Evolutionary conservation across 1,140 invertebrate species (phyloP), one percentile per base, ranked within the genome.

Genomic region (Drosophila nigrodunni): DNA sequence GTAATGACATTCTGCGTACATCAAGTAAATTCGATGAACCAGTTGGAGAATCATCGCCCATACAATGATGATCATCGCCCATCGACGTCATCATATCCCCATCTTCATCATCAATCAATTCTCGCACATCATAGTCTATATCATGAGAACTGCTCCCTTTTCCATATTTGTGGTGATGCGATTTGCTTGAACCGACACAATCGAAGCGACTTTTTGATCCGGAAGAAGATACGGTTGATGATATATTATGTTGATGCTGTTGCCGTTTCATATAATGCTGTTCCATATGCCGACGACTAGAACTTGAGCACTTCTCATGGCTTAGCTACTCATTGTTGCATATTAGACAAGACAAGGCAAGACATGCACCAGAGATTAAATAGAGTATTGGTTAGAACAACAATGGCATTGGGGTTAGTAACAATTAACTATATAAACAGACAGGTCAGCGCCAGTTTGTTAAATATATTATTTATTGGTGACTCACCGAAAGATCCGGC

Each of bases 201-300:
- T 76, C 74, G 18, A 76, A 76, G 8, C 74, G 69, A 25, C 66
- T 74, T 6, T 74, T 74, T 2, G 72, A 74, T n/a, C 58, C 58
- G 7, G 71, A 74, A 11, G 66, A 59, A 5, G 72, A 74, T 1
- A 61, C 39, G 13, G 30, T 64, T 18, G 41, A 34, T 6, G 52
- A 11, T 11, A 59, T 50, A 18, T 15, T 65, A 60, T 68, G 73
- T 13, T 78, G 76, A 65, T 78, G 77, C 46, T 69, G 66, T 90
- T 93, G 94, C 62, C 94, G 94, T 15, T 94, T 83, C 35, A 95
- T 82, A 46, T 95, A 85, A 79, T 95, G 85, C 35, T 90, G 86
- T n/a, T 88, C 83, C 74, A 87, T 59, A 15, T 88, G 82, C 9
- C 87, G 83, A 3, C 83, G 85, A 39, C 79, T 88, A 7, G 80